Percentiles rank a stretch among this genome's conserved stretches.
These are phyloP conservation scores for Eriosoma lanigerum DNA, from an alignment of 1,140 invertebrate genomes.

Conservation along the genomic window DNA sequence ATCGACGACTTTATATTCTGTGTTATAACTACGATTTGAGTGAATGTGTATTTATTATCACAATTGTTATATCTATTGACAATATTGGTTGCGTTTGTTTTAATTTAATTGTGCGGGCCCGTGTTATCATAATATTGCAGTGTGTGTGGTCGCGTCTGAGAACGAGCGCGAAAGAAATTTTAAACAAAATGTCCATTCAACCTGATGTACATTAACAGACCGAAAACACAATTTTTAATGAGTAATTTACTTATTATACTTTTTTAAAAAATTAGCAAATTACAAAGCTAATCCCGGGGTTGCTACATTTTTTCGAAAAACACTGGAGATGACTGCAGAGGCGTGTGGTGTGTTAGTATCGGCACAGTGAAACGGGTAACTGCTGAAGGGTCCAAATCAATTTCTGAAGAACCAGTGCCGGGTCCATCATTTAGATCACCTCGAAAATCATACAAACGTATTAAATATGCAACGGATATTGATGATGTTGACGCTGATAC, in stretches of 20 bases:
- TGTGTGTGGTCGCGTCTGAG: neutral
- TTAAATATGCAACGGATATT: neutral
- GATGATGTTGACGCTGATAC: neutral
- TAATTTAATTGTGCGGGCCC: no score
- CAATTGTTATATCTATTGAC: no score
- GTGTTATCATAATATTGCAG: no score
- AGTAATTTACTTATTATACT: no score
- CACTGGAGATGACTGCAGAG: neutral
- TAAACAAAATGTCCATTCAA: slow-evolving; percentile 3
- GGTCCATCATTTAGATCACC: neutral
- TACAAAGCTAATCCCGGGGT: neutral
- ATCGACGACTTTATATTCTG: neutral
- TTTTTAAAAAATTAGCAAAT: slow-evolving; percentile 13
- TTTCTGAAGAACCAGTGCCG: neutral
- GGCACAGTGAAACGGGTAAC: slow-evolving; percentile 1
- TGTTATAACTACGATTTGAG: neutral
- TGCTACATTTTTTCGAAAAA: slow-evolving; percentile 1
- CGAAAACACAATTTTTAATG: neutral
- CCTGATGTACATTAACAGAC: neutral
- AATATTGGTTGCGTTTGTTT: no score
- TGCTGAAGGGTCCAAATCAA: neutral
- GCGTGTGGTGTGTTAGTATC: slow-evolving; percentile 1
- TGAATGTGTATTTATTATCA: no score
- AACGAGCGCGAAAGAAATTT: slow-evolving; percentile 1
- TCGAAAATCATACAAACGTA: slow-evolving; percentile 1